Base-by-base conservation (phyloP, 2,113 vertebrate species). In the Nothobranchius furzeri region DNA sequence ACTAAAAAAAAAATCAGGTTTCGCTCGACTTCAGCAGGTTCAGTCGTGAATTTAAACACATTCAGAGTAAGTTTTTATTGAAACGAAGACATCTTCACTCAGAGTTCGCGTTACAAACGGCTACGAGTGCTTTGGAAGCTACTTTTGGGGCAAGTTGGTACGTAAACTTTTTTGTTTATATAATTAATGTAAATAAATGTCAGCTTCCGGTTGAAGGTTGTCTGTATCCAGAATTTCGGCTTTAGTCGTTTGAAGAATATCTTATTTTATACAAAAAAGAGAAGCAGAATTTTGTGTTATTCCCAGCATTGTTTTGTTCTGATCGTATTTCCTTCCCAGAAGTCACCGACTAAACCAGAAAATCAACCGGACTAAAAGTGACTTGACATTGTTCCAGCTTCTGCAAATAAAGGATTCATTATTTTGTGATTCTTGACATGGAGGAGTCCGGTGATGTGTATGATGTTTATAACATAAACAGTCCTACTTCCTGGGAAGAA, bases 401-500 rank as follows among this genome's bases (percentile, higher is more conserved):
- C 30, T 30, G 30, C 30, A 3, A 30, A 30, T 30, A 30, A 30
- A 30, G 4, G 30, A 30, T 30, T 3, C 30, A 30, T 30, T 30
- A 3, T 45, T 45, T 4, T 45, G 12, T 45, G 12, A 12, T 45
- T 45, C 12, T 48, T 90, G 88, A 73, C 7, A 91, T 92, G 90
- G 87, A 87, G 24, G 87, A 88, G 15, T 67, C 78, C 1, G 15
- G 59, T 12, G 68, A 85, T 49, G 53, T 71, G 2, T 85, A 86
- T 20, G 66, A 77, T 3, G 60, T 58, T 9, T 49, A 56, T 2
- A 75, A 79, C 24, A 49, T 70, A 0, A 65, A 67, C 40, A 12
- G 9, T 12, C 7, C 36, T 7, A 11, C 71, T 51, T 12, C 17
- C 10, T 77, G 71, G 12, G 85, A 79, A 0, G 85, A 90, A 7